Evolutionary conservation across 2,113 vertebrate genomes (phyloP), one percentile per base, ranked within the genome.

Genomic region (Ictidomys tridecemlineatus): DNA sequence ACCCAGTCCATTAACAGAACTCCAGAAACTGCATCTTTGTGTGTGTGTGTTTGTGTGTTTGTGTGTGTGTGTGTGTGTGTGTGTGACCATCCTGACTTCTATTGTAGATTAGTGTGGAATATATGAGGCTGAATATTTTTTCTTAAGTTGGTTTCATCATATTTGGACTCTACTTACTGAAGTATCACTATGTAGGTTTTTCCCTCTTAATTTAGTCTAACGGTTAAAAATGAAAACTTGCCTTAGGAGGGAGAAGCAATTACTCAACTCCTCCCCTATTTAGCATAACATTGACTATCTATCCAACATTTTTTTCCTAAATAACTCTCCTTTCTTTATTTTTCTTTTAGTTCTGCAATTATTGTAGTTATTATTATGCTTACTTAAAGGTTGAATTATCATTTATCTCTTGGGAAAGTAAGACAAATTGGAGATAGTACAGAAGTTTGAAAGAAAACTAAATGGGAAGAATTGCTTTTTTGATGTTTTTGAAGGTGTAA

Each of bases 191-290:
- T 91, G 34, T 63, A 53, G 61, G 3, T 79, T 85, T 51, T 87
- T 93, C 85, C 39, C 34, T 96, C 4, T 34, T 84, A 92, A 48
- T 93, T 80, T 95, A 82, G 56, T 58, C 48, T 86, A 74, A 74
- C 28, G 90, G 48, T 89, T 56, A 89, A 92, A 89, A 32, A 34
- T 65, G 30, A 67, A 37, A 48, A 53, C n/a, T 85, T 85, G 2
- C 56, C 63, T 48, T 78, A 80, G 72, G 18, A 89, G 12, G 17
- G 30, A 95, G 45, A 94, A 92, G 8, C 3, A 88, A 48, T 63
- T 84, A 72, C 26, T 48, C 51, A 90, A 69, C 32, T 67, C 42
- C 61, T 6, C 6, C 34, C n/a, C 77, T 79, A 69, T 82, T 95
- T 91, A 32, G 13, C 8, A 61, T 86, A 82, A 74, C 87, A 65